These are phyloP conservation scores for Cantharis rufa DNA, from an alignment of 2,888 invertebrate species.

Conservation along the genomic window DNA sequence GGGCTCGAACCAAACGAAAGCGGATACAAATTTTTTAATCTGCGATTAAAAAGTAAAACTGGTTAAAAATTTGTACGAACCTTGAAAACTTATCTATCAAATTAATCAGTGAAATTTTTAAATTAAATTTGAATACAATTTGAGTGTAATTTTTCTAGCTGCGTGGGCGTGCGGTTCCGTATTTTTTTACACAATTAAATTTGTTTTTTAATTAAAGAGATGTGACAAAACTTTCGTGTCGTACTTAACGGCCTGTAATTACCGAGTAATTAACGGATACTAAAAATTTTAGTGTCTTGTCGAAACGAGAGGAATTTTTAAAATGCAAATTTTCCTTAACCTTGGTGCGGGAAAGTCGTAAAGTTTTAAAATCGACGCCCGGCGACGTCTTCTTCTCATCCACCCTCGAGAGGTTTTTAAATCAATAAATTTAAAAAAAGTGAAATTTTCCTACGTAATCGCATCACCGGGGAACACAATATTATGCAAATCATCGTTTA, in stretches of 20 bases:
- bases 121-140: conserved; percentile 1
- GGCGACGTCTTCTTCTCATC: neutral
- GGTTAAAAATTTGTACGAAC: conserved; percentile 1
- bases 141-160: neutral
- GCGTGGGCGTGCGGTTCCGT: neutral
- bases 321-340: neutral
- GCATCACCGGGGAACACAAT: neutral
- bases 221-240: neutral
- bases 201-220: neutral
- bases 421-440: neutral
- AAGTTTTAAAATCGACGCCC: neutral
- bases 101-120: conserved; percentile 12
- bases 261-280: neutral
- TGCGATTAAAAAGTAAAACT: neutral
- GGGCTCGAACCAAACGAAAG: neutral
- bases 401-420: neutral
- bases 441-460: neutral
- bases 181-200: neutral
- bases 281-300: neutral
- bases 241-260: neutral
- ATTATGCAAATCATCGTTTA: neutral
- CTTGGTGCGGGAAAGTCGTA: neutral
- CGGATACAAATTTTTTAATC: neutral
- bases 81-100: conserved; percentile 13
- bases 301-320: neutral